Evolutionary conservation across 2,797 vertebrate genomes (phyloP).

Genomic region (Poeciliopsis turneri): DNA sequence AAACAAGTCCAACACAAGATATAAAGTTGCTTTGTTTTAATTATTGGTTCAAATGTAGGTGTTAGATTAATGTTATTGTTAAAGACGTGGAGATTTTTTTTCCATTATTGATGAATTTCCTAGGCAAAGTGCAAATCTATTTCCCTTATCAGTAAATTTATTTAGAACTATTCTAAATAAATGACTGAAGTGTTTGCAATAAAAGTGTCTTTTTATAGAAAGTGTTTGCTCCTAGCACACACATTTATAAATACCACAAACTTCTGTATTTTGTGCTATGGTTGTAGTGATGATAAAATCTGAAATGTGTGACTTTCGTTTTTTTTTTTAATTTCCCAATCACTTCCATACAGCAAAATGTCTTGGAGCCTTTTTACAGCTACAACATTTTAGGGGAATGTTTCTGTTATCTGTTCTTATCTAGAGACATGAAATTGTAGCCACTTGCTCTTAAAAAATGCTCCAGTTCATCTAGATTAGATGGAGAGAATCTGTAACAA

Average conservation of each 20-base stretch:
- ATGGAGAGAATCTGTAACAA: not conserved
- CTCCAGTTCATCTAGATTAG: not conserved
- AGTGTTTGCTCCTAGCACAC: not conserved
- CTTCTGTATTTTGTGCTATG: not conserved
- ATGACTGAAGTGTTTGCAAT: not conserved
- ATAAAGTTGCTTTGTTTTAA: not conserved
- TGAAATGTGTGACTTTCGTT: not conserved
- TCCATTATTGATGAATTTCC: not conserved
- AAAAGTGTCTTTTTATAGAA: not conserved
- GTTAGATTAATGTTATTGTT: not conserved
- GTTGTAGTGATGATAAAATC: not conserved
- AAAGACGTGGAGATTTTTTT: not conserved
- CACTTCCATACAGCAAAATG: not conserved
- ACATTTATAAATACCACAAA: not conserved
- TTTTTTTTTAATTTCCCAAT: not conserved
- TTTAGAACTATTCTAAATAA: not conserved
- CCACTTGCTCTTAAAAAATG: not conserved
- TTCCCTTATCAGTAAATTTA: not conserved
- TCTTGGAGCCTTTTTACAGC: not conserved
- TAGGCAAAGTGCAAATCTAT: not conserved
- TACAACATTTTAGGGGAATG: not conserved
- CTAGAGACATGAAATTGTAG: not conserved
- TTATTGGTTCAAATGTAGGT: not conserved
- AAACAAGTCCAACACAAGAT: not conserved
- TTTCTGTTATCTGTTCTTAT: not conserved